phyloP scores from a whole-genome alignment of 2,888 invertebrate genomes.

The Calameuta idolon region DNA sequence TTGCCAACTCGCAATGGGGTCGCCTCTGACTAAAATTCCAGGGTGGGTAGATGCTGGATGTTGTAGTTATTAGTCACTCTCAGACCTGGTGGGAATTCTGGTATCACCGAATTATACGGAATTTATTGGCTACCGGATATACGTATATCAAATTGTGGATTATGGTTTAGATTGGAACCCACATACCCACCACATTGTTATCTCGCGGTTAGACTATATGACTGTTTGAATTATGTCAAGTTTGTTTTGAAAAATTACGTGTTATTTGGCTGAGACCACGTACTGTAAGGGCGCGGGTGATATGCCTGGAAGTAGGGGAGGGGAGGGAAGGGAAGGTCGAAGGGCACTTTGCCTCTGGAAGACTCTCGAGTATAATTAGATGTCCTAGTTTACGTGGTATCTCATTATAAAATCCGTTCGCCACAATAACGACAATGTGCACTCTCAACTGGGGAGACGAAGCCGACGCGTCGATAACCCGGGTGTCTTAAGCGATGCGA shows the following conservation, averaged over 20 bases:
- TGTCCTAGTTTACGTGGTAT: constrained; percentile 55
- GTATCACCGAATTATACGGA: neutral
- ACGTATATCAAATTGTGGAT: neutral
- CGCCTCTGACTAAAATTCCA: too few relatives aligned
- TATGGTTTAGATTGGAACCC: neutral
- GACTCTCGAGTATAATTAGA: constrained; percentile 57
- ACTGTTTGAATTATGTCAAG: neutral
- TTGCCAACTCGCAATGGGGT: too few relatives aligned
- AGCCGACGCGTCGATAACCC: constrained; percentile 9
- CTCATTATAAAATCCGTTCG: constrained; percentile 54
- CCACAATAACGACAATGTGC: constrained; percentile 28
- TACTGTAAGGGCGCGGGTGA: neutral
- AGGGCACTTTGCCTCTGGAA: constrained; percentile 13
- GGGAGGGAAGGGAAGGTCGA: constrained; percentile 17
- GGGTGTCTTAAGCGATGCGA: neutral
- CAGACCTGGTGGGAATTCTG: neutral
- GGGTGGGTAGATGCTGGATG: too few relatives aligned
- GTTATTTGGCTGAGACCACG: neutral
- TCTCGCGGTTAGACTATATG: neutral
- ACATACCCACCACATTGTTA: neutral
- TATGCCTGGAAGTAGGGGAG: neutral
- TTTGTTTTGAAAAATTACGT: neutral
- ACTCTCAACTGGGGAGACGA: constrained; percentile 18
- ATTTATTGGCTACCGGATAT: neutral
- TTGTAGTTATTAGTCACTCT: neutral